Evolutionary conservation across 2,797 vertebrate genomes (phyloP).

Genomic region (Lepilemur ruficaudatus): DNA sequence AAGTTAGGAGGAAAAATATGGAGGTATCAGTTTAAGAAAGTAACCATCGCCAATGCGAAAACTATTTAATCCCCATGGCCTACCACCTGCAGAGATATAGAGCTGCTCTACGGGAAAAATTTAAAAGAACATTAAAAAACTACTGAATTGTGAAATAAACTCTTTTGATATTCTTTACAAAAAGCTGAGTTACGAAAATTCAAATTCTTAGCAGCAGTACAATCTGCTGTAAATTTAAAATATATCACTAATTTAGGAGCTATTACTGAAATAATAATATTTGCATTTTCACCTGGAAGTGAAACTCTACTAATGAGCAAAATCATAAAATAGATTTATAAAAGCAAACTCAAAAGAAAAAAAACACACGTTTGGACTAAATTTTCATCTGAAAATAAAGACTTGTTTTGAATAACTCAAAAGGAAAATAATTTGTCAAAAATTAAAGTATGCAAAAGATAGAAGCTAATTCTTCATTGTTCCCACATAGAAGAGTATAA

Average conservation of each 20-base stretch:
- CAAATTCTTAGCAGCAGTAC: neutral
- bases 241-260: neutral
- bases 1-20: neutral
- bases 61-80: neutral
- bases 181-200: neutral
- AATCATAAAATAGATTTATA: neutral
- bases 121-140: neutral
- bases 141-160: neutral
- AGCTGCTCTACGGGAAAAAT: neutral
- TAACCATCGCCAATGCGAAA: neutral
- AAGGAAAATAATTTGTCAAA: neutral
- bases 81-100: neutral
- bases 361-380: neutral
- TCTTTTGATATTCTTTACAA: neutral
- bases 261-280: neutral
- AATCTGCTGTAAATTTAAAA: neutral
- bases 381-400: neutral
- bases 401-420: neutral
- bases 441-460: neutral
- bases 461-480: neutral
- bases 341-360: neutral
- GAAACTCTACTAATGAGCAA: neutral
- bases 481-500: accelerated
- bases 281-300: constrained; percentile 4
- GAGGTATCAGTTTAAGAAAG: neutral